Base-by-base conservation (phyloP, 1,140 invertebrate genomes). In the Venturia canescens region DNA sequence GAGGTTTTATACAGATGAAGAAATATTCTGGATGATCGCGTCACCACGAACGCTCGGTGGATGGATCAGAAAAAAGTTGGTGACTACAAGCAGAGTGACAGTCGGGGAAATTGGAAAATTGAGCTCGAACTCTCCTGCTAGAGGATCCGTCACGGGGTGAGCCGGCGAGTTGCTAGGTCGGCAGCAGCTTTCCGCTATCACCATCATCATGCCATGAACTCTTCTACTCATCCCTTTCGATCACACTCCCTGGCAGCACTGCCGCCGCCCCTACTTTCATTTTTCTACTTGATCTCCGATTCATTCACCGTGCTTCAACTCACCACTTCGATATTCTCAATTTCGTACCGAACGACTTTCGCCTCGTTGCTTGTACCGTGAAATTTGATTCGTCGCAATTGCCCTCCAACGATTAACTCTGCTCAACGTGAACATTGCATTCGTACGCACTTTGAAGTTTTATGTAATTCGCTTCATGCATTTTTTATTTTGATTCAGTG, bases 91-190 rank as follows among this genome's bases (percentile, higher is more conserved):
- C 48, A 83, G 83, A 86, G 83, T 86, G 88, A 87, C 87, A 86
- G 82, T 38, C 69, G 70, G 80, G 83, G 86, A 88, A 88, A 89
- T 89, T 89, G 87, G 87, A 85, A 88, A 89, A 89, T 88, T 89
- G 85, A 88, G 87, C 84, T 83, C 78, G 80, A 84, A 85, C 79
- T 85, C 80, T 44, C 50, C 0, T 26, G 21, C 6, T 63, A 78
- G 53, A 78, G 79, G 60, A 83, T 84, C 76, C 84, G 57, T 85
- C 83, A 78, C 71, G 60, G 75, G n/a, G 13, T 63, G 75, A 77
- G n/a, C 31, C 50, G 53, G 21, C 48, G 57, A 18, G 57, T 76
- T 60, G 23, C 71, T 44, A 44, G 16, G 9, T 4, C 21, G 50
- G 27, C 72, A 38, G 50, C 21, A 60, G 50, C 53, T 76, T 60